phyloP scores from a whole-genome alignment of 2,888 invertebrate species.

The Synergus itoensis region DNA sequence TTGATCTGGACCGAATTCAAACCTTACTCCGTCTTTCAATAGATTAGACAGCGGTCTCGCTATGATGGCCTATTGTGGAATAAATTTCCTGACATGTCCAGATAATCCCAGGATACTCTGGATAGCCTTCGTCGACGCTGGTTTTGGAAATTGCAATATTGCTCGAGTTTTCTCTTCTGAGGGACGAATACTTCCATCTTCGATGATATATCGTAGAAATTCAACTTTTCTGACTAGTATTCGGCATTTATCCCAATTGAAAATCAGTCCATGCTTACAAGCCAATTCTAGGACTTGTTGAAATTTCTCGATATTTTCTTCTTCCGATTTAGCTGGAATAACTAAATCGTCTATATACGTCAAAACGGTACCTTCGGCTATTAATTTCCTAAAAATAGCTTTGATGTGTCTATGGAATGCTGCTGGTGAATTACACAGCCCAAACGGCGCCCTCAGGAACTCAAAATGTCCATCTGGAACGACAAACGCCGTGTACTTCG shows the following conservation, averaged over 20 bases:
- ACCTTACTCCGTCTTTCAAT: no score
- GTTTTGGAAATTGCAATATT: neutral
- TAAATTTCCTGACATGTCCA: neutral
- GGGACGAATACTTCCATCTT: conserved; percentile 43
- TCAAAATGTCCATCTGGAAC: conserved; percentile 59
- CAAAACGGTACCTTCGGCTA: conserved; percentile 47
- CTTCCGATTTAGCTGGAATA: conserved; percentile 46
- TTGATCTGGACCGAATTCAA: no score
- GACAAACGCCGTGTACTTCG: conserved; percentile 60
- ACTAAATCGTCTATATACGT: conserved; percentile 57
- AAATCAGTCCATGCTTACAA: conserved; percentile 50
- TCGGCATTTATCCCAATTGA: conserved; percentile 58
- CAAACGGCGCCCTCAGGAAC: conserved; percentile 58
- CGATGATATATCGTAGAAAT: no score
- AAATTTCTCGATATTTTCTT: conserved; percentile 43
- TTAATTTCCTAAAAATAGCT: conserved; percentile 53
- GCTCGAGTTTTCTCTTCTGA: conserved; percentile 46
- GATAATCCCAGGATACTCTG: neutral
- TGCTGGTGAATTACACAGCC: conserved; percentile 58
- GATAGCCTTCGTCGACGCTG: neutral
- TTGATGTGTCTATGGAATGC: conserved; percentile 56
- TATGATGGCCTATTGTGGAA: neutral
- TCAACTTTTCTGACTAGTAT: conserved; percentile 45
- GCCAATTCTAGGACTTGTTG: conserved; percentile 52
- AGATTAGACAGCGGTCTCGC: neutral